Percentiles rank a stretch among this genome's conserved stretches.
Evolutionary conservation across 2,888 invertebrate genomes (phyloP).

Genomic region (Cantharis rustica): DNA sequence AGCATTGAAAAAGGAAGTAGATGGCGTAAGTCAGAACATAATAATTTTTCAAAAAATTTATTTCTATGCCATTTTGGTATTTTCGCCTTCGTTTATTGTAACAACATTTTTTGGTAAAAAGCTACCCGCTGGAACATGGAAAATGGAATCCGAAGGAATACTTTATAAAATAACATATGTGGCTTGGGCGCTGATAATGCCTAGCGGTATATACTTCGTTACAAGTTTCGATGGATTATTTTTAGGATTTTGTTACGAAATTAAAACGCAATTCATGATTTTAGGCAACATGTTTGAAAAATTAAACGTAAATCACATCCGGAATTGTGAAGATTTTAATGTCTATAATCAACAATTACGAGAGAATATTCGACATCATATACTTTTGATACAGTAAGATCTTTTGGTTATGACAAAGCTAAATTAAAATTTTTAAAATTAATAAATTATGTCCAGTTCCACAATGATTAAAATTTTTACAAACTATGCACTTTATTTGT

Average conservation of each 20-base stretch:
- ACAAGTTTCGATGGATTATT: neutral
- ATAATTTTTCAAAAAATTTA: neutral
- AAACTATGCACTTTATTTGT: no score
- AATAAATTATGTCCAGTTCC: no score
- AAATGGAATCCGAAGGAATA: neutral
- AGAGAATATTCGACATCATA: neutral
- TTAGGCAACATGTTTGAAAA: neutral
- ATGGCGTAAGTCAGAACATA: neutral
- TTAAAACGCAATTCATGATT: neutral
- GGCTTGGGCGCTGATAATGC: neutral
- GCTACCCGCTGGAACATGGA: neutral
- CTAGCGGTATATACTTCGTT: accelerated
- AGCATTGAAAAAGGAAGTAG: neutral
- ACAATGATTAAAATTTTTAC: no score
- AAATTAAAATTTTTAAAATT: no score
- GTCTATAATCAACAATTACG: neutral
- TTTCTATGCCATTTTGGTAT: neutral
- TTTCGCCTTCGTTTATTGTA: neutral
- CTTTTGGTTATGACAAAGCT: neutral
- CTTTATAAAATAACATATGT: neutral
- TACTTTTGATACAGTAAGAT: neutral
- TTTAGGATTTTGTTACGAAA: neutral
- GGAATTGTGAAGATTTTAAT: neutral
- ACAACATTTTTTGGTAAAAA: neutral
- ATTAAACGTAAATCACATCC: neutral